A percentile compares a stretch with the other conserved stretches of the same genome.
These are phyloP conservation scores for Ethmia dodecea DNA, from an alignment of 2,888 invertebrate genomes.

Conservation along the genomic window DNA sequence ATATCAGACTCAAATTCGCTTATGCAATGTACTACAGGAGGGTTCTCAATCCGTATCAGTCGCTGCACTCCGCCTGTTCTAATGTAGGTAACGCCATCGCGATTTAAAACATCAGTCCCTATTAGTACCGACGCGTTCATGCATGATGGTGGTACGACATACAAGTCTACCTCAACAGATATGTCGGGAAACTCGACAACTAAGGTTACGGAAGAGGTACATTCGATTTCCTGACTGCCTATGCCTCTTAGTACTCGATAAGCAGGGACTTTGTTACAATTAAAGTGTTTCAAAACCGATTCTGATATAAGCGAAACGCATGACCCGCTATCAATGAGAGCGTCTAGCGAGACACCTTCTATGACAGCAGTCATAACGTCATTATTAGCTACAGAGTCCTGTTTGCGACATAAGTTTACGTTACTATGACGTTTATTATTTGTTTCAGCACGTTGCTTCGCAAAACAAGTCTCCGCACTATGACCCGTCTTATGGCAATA, in stretches of 20 bases:
- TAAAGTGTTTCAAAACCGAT: constrained; percentile 10
- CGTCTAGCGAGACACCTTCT: constrained; percentile 17
- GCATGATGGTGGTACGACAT: constrained; percentile 16
- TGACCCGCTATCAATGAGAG: constrained; percentile 21
- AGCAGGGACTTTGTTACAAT: constrained; percentile 12
- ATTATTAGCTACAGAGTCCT: constrained; percentile 2
- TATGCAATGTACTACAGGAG: background rate
- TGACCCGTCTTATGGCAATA: background rate
- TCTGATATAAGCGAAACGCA: constrained; percentile 17
- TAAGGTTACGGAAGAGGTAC: constrained; percentile 11
- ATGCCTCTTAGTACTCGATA: constrained; percentile 1
- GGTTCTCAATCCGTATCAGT: background rate
- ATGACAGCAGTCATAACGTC: constrained; percentile 14
- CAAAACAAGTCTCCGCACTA: background rate
- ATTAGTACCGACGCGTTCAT: constrained; percentile 21
- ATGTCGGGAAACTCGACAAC: constrained; percentile 14
- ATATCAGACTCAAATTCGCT: background rate
- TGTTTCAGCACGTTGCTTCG: background rate
- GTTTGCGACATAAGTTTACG: constrained; percentile 2
- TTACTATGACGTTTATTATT: constrained; percentile 4
- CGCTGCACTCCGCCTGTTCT: constrained; percentile 1
- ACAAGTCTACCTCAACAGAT: constrained; percentile 18
- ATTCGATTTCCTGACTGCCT: constrained; percentile 10
- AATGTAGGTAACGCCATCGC: constrained; percentile 21
- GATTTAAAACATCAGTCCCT: constrained; percentile 23